phyloP scores from a whole-genome alignment of 2,113 vertebrate species.

The Danio rerio region GRCz12tu NC_133194.1:37897001-37897500 shows the following conservation, averaged over 20 bases:
- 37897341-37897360: slow-evolving; percentile 90
- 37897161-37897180: slow-evolving; percentile 69
- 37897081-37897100: slow-evolving; percentile 76
- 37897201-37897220: slow-evolving; percentile 79
- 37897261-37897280: background rate
- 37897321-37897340: slow-evolving; percentile 87
- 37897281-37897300: slow-evolving; percentile 61
- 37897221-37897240: background rate
- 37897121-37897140: slow-evolving; percentile 70
- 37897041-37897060: slow-evolving; percentile 56
- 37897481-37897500: slow-evolving; percentile 61
- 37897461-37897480: slow-evolving; percentile 79
- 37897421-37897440: slow-evolving; percentile 91
- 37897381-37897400: slow-evolving; percentile 78
- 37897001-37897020: background rate
- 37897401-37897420: slow-evolving; percentile 80
- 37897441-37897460: slow-evolving; percentile 83
- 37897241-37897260: background rate
- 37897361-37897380: slow-evolving; percentile 97
- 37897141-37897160: slow-evolving; percentile 82
- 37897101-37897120: slow-evolving; percentile 80
- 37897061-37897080: slow-evolving; percentile 90
- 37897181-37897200: slow-evolving; percentile 73
- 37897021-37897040: background rate
- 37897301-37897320: slow-evolving; percentile 82